Evolutionary conservation across 2,113 vertebrate genomes (phyloP).

Genomic region (Malaclemys terrapin): DNA sequence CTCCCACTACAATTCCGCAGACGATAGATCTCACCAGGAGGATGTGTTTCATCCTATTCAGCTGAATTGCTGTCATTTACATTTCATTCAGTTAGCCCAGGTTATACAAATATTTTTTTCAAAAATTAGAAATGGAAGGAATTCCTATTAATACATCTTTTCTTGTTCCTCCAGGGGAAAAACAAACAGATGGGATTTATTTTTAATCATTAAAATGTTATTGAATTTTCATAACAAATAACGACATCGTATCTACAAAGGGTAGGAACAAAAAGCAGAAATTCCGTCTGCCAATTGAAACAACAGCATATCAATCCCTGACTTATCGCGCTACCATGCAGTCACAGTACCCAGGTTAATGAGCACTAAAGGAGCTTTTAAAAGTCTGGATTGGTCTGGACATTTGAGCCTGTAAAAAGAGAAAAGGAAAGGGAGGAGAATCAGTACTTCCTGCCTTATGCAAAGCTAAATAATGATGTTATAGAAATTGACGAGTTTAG

Average conservation of each 20-base stretch:
- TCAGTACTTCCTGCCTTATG: not conserved
- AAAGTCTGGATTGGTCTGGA: not conserved
- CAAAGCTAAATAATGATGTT: not conserved
- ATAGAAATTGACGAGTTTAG: not conserved
- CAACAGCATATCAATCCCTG: not conserved
- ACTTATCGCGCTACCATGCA: not conserved
- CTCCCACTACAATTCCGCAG: not conserved
- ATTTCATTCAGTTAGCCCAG: not conserved
- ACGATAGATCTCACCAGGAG: not conserved
- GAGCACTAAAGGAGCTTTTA: not conserved
- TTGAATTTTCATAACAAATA: conserved; percentile 39
- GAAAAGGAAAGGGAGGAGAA: not conserved
- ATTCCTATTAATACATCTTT: conserved; percentile 49
- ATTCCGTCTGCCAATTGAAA: not conserved
- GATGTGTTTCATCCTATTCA: not conserved
- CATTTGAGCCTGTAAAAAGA: not conserved
- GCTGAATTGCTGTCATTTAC: not conserved
- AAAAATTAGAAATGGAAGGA: not conserved
- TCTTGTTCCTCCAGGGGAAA: conserved; percentile 2
- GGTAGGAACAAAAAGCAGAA: not conserved
- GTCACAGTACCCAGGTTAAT: not conserved
- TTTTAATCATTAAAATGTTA: conserved; percentile 23
- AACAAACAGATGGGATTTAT: conserved; percentile 55
- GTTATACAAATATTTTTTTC: conserved; percentile 9
- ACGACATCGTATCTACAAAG: not conserved